Conservation (phyloP, 2,113 vertebrate genomes). For the Oxyura jamaicensis region DNA sequence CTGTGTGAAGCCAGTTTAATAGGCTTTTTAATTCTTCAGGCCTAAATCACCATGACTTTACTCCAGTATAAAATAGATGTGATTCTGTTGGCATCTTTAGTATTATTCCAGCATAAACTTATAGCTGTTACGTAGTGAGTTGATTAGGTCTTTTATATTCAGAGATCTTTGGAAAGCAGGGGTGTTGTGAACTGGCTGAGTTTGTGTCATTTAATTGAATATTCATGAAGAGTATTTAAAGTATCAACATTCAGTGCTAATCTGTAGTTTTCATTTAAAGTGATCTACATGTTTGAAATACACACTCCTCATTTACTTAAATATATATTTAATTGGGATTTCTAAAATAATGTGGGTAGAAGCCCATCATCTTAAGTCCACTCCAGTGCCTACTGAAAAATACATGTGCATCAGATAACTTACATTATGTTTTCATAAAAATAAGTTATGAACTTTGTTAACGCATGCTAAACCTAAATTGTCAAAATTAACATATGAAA, state of each 20-base stretch:
- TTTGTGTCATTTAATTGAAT: not conserved
- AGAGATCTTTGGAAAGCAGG: not conserved
- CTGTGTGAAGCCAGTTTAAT: not conserved
- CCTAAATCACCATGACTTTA: not conserved
- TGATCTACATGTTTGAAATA: not conserved
- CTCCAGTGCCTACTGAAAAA: not conserved
- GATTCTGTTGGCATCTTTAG: not conserved
- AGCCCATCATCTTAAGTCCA: not conserved
- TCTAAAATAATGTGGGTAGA: not conserved
- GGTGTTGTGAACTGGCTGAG: not conserved
- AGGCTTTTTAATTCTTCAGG: not conserved
- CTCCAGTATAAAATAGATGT: not conserved
- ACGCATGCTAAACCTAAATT: not conserved
- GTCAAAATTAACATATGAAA: not conserved
- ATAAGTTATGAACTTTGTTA: not conserved
- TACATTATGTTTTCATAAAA: not conserved
- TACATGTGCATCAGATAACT: not conserved
- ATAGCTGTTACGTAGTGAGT: not conserved
- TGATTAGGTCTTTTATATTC: not conserved
- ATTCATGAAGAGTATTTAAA: not conserved
- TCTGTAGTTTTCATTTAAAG: not conserved
- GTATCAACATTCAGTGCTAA: not conserved
- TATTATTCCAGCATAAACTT: not conserved
- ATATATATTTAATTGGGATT: not conserved
- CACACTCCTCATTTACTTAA: not conserved